A percentile compares a stretch with the other conserved stretches of the same genome.
Conservation (phyloP, 2,113 vertebrate genomes). For the Pristiophorus japonicus region DNA sequence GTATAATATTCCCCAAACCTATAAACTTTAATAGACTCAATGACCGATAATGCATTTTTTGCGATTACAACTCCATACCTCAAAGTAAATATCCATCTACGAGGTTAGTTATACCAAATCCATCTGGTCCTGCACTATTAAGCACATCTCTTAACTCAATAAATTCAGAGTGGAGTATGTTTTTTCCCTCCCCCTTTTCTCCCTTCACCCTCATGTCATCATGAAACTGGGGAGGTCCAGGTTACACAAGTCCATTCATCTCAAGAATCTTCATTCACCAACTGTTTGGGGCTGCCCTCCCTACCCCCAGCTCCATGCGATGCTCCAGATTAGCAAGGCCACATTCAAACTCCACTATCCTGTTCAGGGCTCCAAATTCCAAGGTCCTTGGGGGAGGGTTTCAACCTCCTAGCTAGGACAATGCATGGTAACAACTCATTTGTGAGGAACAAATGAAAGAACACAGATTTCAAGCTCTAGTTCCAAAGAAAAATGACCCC, state of each 20-base stretch:
- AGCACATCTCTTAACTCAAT: too few relatives aligned
- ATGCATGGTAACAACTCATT: neutral
- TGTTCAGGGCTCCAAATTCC: neutral
- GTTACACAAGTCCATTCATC: neutral
- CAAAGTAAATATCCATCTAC: neutral
- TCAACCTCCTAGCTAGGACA: neutral
- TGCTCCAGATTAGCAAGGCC: neutral
- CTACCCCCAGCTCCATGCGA: neutral
- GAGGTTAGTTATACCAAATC: neutral
- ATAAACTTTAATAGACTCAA: neutral
- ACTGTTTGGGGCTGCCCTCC: neutral
- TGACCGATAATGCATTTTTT: neutral
- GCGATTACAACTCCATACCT: neutral
- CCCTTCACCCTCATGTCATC: neutral
- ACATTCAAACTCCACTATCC: neutral
- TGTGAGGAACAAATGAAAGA: neutral
- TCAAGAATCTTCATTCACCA: neutral
- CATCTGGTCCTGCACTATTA: neutral
- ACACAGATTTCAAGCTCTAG: neutral
- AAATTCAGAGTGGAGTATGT: neutral
- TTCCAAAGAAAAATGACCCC: neutral
- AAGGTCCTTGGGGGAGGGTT: too few relatives aligned
- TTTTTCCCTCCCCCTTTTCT: neutral
- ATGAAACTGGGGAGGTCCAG: neutral
- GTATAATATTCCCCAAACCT: neutral